These are phyloP conservation scores for Gryon sp. DNA, from an alignment of 1,140 invertebrate genomes.

Conservation along the genomic window DNA sequence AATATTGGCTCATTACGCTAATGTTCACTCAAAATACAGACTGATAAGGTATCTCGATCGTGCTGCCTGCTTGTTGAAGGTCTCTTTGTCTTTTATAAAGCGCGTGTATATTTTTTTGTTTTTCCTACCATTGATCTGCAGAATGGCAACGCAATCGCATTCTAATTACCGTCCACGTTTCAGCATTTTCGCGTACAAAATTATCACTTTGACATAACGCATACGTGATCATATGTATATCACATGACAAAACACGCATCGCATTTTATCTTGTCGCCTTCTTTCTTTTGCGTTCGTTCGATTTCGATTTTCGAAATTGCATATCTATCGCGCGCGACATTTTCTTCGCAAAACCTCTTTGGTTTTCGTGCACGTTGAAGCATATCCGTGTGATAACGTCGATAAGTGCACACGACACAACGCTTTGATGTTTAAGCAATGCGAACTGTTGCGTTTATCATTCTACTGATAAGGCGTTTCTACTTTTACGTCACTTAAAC, in stretches of 20 bases:
- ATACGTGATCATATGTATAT: conserved; percentile 44
- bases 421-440: conserved; percentile 57
- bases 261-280: conserved; percentile 27
- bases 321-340: conserved; percentile 21
- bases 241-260: conserved; percentile 1
- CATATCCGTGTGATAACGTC: conserved; percentile 50
- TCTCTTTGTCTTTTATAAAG: conserved; percentile 66
- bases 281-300: conserved; percentile 25
- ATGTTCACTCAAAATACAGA: conserved; percentile 73
- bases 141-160: conserved; percentile 55
- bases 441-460: conserved; percentile 40
- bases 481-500: conserved; percentile 27
- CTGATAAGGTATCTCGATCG: conserved; percentile 73
- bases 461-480: conserved; percentile 10
- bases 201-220: conserved; percentile 54
- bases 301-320: conserved; percentile 33
- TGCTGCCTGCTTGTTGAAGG: conserved; percentile 65
- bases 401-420: conserved; percentile 49
- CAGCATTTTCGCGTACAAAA: conserved; percentile 47
- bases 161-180: conserved; percentile 57
- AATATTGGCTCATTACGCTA: conserved; percentile 75
- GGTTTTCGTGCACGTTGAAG: conserved; percentile 44
- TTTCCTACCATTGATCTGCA: conserved; percentile 50
- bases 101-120: conserved; percentile 43
- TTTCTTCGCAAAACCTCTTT: conserved; percentile 48